Conservation (phyloP, 2,888 invertebrate genomes). For the Dendrolimus pini region DNA sequence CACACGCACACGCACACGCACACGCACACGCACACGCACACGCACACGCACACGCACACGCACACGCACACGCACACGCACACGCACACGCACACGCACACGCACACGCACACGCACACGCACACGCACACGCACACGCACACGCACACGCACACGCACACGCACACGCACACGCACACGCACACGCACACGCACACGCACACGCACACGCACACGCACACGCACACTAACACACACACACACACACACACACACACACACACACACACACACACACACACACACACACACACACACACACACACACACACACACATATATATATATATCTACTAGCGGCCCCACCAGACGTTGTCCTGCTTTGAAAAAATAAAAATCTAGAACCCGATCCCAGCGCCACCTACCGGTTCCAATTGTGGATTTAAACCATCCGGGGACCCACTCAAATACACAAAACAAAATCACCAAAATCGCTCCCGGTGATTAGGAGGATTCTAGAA, state of each 20-base stretch:
- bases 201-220: slow-evolving; percentile 3
- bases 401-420: too few species aligned
- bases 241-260: slow-evolving; percentile 3
- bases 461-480: too few species aligned
- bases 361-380: too few species aligned
- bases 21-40: too few species aligned
- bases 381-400: too few species aligned
- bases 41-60: slow-evolving; percentile 6
- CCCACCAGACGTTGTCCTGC: too few species aligned
- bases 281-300: slow-evolving; percentile 3
- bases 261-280: slow-evolving; percentile 2
- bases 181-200: slow-evolving; percentile 7
- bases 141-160: slow-evolving; percentile 9
- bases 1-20: too few species aligned
- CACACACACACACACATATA: slow-evolving; percentile 2
- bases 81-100: slow-evolving; percentile 9
- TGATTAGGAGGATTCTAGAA: too few species aligned
- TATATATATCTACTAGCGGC: too few species aligned
- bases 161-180: slow-evolving; percentile 9
- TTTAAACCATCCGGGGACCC: too few species aligned
- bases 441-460: too few species aligned
- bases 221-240: too few species aligned
- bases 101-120: slow-evolving; percentile 9
- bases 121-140: slow-evolving; percentile 8
- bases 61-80: slow-evolving; percentile 8